Evolutionary conservation across 1,140 invertebrate genomes (phyloP).

Genomic region (Euwallacea fornicatus): DNA sequence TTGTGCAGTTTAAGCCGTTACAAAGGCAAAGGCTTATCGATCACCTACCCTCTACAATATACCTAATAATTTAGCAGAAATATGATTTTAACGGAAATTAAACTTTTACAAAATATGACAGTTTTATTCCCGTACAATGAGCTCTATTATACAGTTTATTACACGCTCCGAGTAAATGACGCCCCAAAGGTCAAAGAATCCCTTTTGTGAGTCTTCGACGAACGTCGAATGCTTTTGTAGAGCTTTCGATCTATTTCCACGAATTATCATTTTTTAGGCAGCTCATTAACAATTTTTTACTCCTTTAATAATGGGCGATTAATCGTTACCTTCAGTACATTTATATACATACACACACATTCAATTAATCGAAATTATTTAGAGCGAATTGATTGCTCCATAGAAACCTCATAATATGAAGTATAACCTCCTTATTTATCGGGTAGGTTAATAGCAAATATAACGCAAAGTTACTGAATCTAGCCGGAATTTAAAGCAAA

Average conservation of each 20-base stretch:
- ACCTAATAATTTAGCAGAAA: constrained; percentile 24
- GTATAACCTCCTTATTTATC: too few relatives aligned
- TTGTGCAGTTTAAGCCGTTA: constrained; percentile 5
- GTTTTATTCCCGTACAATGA: constrained; percentile 29
- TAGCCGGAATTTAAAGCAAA: too few relatives aligned
- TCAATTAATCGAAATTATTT: too few relatives aligned
- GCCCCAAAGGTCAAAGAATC: constrained; percentile 26
- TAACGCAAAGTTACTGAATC: too few relatives aligned
- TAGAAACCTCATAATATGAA: too few relatives aligned
- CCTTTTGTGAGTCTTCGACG: constrained; percentile 14
- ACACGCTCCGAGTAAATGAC: constrained; percentile 25
- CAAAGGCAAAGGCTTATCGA: constrained; percentile 16
- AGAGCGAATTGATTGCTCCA: too few relatives aligned
- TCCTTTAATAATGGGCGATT: neutral
- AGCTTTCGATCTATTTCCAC: constrained; percentile 12
- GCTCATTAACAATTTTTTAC: constrained; percentile 12
- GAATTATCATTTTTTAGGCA: constrained; percentile 1
- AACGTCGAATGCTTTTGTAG: constrained; percentile 8
- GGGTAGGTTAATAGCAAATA: too few relatives aligned
- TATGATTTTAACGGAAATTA: constrained; percentile 36
- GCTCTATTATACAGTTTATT: constrained; percentile 29
- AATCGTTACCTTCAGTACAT: neutral
- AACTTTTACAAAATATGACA: constrained; percentile 34
- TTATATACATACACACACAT: too few relatives aligned
- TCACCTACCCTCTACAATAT: constrained; percentile 14